Conservation (phyloP, 2,888 invertebrate genomes). For the Gerris lacustris region DNA sequence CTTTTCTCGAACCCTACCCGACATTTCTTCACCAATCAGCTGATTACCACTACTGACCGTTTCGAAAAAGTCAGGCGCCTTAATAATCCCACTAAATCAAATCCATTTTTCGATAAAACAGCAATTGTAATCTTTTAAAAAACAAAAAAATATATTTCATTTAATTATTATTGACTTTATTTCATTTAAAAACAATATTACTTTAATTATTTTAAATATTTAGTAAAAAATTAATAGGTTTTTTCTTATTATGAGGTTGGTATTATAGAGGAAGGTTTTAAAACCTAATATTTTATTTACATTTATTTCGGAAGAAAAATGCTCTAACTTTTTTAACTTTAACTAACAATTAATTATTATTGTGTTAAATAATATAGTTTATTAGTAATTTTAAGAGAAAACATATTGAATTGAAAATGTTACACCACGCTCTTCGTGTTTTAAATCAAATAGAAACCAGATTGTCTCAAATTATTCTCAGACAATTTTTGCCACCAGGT, state of each 20-base stretch:
- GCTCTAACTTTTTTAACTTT: not conserved
- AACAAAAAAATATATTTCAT: no score
- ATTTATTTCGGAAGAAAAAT: not conserved
- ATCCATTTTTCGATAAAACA: no score
- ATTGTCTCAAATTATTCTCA: not conserved
- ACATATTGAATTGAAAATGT: not conserved
- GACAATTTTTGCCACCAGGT: not conserved
- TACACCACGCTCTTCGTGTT: not conserved
- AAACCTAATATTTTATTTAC: not conserved
- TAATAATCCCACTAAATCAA: not conserved
- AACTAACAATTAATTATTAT: no score
- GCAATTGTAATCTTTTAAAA: no score
- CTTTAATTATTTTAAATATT: no score
- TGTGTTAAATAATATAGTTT: not conserved
- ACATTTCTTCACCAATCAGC: constrained; percentile 20
- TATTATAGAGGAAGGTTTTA: not conserved
- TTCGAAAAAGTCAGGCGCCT: constrained; percentile 11
- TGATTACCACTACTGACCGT: constrained; percentile 12
- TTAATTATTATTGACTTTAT: no score
- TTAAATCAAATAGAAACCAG: not conserved
- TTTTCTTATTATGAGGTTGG: no score
- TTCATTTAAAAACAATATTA: no score
- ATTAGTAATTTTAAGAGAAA: not conserved
- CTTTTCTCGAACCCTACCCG: constrained; percentile 13
- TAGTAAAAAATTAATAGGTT: no score